A percentile compares a stretch with the other conserved stretches of the same genome.
These are phyloP conservation scores for Tortrix viridana DNA, from an alignment of 2,888 invertebrate species.

Conservation along the genomic window DNA sequence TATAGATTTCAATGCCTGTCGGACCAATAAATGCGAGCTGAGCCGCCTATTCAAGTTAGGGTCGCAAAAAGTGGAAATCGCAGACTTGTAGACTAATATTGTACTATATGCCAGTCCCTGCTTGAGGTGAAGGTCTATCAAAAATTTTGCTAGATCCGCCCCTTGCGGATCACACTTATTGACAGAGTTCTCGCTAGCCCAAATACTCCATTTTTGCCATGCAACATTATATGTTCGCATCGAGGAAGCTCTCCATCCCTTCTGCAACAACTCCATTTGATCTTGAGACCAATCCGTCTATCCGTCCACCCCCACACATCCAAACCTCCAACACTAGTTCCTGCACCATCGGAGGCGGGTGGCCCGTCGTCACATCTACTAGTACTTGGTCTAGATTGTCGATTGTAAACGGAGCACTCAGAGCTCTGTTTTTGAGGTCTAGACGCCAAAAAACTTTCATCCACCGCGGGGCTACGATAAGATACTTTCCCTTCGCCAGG, in stretches of 20 bases:
- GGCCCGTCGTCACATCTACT: neutral
- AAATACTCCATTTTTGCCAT: neutral
- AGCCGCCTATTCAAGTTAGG: no score
- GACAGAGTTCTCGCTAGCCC: neutral
- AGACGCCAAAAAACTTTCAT: neutral
- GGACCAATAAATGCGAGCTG: no score
- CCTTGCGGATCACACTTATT: neutral
- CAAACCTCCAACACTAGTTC: neutral
- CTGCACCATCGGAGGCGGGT: neutral
- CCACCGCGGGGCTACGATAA: conserved; percentile 2
- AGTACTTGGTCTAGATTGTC: neutral
- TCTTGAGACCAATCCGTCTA: neutral
- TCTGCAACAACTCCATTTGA: neutral
- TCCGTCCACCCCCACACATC: conserved; percentile 1
- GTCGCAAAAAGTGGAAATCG: no score
- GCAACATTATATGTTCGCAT: neutral
- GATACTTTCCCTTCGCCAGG: neutral
- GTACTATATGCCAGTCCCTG: no score
- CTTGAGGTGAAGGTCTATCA: no score
- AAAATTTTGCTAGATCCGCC: neutral
- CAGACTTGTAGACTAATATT: no score
- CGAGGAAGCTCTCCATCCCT: neutral
- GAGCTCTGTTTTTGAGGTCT: neutral
- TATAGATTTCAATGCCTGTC: no score
- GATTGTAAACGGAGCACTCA: neutral